Evolutionary conservation across 2,797 vertebrate genomes (phyloP), one percentile per base, ranked within the genome.

Genomic region (Intellagama lesueurii): DNA sequence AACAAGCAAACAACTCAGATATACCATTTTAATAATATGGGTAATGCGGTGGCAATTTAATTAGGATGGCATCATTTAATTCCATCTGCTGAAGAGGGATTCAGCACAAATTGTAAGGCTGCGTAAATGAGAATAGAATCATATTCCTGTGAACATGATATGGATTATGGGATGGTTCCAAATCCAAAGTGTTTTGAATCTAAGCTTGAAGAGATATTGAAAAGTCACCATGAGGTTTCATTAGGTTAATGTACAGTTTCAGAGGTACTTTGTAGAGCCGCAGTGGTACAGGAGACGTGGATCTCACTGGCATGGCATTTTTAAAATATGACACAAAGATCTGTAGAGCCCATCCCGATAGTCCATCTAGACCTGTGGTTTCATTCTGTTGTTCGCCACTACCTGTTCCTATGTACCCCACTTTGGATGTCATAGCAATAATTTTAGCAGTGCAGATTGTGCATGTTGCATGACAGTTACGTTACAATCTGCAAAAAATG

Each of bases 111-210:
- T n/a, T 83, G 16, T 32, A 83, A 75, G 78, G 90, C 86, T 88
- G 40, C 87, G 75, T 78, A 75, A 89, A 92, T 82, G 88, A 87
- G 68, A 60, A 80, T 47, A 91, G 85, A 96, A 94, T 92, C 94
- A 92, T 91, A 87, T 90, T 92, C 81, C 47, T 82, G 85, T 89
- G 86, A 91, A 30, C 12, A 52, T 26, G 81, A 3, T 72, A 90
- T 1, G 0, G 76, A 75, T 49, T 91, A 30, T 32, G 89, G 86
- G 60, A 89, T 86, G 90, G 89, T 88, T 92, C 68, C 80, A 86
- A 92, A 89, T 72, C 19, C 70, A 90, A 2, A 66, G 68, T 40
- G 35, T 66, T 79, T 47, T 88, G 91, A 90, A 76, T 12, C 9
- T 56, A 44, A 79, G 47, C 19, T 89, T 85, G 86, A 87, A 91